A percentile compares a stretch with the other conserved stretches of the same genome.
Conservation (phyloP, 2,888 invertebrate species). For the Tipula vernalis region DNA sequence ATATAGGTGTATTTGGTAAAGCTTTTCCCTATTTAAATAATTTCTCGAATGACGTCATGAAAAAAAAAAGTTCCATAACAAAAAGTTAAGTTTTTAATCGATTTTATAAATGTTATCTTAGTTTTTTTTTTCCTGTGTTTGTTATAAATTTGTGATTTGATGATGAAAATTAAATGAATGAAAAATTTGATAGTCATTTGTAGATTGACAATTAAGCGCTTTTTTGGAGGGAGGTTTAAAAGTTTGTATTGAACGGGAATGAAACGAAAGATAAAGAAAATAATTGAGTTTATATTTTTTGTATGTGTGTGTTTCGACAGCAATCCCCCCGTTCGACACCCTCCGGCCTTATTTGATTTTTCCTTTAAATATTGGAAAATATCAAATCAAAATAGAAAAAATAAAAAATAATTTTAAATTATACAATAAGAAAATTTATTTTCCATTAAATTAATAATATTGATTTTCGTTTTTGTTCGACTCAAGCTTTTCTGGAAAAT, state of each 20-base stretch:
- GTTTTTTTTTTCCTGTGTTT: not conserved
- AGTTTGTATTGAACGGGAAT: not conserved
- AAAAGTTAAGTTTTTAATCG: not conserved
- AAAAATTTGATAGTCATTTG: constrained; percentile 4
- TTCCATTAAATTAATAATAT: not conserved
- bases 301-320: not conserved
- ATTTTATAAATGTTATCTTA: not conserved
- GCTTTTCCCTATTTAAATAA: not conserved
- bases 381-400: not conserved
- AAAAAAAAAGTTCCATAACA: not conserved
- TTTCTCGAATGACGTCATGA: not conserved
- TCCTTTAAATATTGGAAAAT: not conserved
- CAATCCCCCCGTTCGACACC: not conserved
- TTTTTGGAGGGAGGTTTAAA: not conserved
- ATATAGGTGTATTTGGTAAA: not conserved
- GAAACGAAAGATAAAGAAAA: not conserved
- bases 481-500: not conserved
- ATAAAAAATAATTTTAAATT: not conserved
- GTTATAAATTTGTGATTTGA: not conserved
- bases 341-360: not conserved
- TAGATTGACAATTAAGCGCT: not conserved
- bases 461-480: not conserved
- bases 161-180: not conserved
- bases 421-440: constrained; percentile 4
- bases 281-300: not conserved